A percentile compares a stretch with the other conserved stretches of the same genome.
Evolutionary conservation across 1,140 invertebrate genomes (phyloP).

Genomic region (Ostrea denselamellosa): DNA sequence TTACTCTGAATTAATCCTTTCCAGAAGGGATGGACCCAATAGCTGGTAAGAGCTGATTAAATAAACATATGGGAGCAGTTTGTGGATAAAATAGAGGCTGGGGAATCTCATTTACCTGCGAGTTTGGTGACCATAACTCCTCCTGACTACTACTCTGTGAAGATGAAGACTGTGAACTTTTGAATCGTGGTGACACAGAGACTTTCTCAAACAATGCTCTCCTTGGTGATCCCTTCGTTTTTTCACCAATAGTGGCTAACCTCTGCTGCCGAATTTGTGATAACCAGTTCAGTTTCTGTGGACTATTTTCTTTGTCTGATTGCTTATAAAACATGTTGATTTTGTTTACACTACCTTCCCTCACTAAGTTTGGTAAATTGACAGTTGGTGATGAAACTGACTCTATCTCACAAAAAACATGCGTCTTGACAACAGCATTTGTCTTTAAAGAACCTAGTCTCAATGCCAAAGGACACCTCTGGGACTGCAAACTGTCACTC

Average conservation of each 20-base stretch:
- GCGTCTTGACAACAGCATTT: background rate
- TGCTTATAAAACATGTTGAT: conserved; percentile 19
- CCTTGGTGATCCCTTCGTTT: background rate
- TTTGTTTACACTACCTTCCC: conserved; percentile 53
- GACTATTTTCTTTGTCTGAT: conserved; percentile 51
- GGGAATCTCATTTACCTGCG: background rate
- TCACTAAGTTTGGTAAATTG: conserved; percentile 83
- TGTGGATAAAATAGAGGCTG: background rate
- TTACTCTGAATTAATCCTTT: no score
- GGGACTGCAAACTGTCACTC: conserved; percentile 13
- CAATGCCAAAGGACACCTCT: conserved; percentile 15
- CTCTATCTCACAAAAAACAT: background rate
- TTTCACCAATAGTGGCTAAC: conserved; percentile 30
- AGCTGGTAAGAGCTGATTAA: background rate
- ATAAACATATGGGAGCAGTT: background rate
- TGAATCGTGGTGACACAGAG: conserved; percentile 31
- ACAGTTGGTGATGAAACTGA: conserved; percentile 82
- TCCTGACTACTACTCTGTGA: conserved; percentile 31
- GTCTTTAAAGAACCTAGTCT: background rate
- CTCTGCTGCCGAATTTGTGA: conserved; percentile 52
- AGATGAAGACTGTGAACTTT: background rate
- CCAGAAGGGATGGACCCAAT: no score
- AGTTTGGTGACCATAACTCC: background rate
- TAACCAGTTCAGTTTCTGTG: conserved; percentile 33
- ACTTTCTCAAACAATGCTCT: conserved; percentile 34